Conservation (phyloP, 2,888 invertebrate genomes). For the Drosophila kokeensis region DNA sequence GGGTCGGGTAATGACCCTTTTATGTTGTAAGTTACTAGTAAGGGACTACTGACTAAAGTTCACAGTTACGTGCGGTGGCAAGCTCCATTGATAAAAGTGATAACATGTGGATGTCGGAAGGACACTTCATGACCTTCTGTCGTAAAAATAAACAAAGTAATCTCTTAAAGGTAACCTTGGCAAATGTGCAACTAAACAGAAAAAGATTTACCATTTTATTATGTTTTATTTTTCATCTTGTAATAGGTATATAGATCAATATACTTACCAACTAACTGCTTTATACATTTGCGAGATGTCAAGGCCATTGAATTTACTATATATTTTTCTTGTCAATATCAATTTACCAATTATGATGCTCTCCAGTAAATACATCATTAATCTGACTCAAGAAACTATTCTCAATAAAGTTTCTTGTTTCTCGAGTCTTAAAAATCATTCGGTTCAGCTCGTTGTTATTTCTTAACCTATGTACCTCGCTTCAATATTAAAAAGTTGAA, state of each 20-base stretch:
- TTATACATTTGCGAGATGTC: not conserved
- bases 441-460: not conserved
- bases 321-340: not conserved
- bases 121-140: not conserved
- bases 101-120: conserved; percentile 11
- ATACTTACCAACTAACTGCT: not conserved
- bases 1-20: conserved; percentile 54
- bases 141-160: not conserved
- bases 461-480: too few species aligned
- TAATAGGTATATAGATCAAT: not conserved
- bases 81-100: conserved; percentile 39
- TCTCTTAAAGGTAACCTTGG: not conserved
- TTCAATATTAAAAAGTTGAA: not conserved
- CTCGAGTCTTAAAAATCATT: not conserved
- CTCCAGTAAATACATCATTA: not conserved
- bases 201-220: not conserved
- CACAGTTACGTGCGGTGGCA: conserved; percentile 12
- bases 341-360: not conserved
- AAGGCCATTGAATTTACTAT: not conserved
- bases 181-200: not conserved
- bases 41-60: conserved; percentile 38
- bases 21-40: conserved; percentile 43
- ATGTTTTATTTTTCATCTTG: not conserved
- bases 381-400: not conserved
- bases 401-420: not conserved